Percentiles rank a stretch among this genome's conserved stretches.
phyloP scores from a whole-genome alignment of 2,888 invertebrate species.

The Dinocampus coccinellae region DNA sequence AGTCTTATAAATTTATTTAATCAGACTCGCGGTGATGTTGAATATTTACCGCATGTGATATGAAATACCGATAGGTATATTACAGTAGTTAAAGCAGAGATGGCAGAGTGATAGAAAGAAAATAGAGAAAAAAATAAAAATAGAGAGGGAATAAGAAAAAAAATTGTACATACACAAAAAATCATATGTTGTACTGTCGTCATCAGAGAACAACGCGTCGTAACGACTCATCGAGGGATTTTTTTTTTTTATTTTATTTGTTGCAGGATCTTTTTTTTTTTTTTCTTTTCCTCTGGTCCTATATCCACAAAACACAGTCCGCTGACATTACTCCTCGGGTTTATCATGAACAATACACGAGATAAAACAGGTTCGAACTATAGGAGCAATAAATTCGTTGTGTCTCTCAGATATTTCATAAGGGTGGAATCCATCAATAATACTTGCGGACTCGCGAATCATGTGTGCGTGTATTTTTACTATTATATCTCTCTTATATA shows the following conservation, averaged over 20 bases:
- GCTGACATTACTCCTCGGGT: slow-evolving; percentile 53
- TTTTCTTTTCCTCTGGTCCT: slow-evolving; percentile 23
- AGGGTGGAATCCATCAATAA: slow-evolving; percentile 70
- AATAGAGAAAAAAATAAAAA: too few species aligned
- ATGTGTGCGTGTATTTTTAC: slow-evolving; percentile 39
- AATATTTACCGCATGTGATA: background rate
- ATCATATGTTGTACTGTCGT: background rate
- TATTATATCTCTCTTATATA: slow-evolving; percentile 29
- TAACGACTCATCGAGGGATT: slow-evolving; percentile 56
- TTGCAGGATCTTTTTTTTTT: slow-evolving; percentile 53
- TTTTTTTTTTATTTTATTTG: background rate
- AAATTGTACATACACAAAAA: slow-evolving; percentile 3
- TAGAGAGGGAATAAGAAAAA: too few species aligned
- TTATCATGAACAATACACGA: slow-evolving; percentile 67
- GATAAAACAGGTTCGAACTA: slow-evolving; percentile 67
- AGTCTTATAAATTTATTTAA: slow-evolving; percentile 28
- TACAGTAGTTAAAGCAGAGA: background rate
- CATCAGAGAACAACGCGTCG: slow-evolving; percentile 20
- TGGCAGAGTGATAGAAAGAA: too few species aligned
- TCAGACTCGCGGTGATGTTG: background rate
- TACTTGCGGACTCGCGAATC: slow-evolving; percentile 41
- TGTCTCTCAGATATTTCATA: slow-evolving; percentile 67
- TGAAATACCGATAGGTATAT: background rate
- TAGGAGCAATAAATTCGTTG: slow-evolving; percentile 67
- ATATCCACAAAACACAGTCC: background rate